Conservation (phyloP, 1,140 invertebrate species). For the Drosophila arawakana region DNA sequence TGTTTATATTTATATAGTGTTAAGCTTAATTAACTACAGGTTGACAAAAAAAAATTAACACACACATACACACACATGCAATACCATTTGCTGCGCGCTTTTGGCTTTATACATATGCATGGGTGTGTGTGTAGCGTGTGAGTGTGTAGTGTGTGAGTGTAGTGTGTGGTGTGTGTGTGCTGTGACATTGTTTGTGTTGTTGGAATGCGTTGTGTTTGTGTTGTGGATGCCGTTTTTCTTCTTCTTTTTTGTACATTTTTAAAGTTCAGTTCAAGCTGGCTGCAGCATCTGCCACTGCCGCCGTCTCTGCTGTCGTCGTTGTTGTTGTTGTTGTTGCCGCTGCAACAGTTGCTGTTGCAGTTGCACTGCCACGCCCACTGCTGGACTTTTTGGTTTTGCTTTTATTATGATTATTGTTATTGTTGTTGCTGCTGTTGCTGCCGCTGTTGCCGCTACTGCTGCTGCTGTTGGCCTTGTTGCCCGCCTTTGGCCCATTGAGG, state of each 20-base stretch:
- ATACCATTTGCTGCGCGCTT: background rate
- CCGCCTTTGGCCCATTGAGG: constrained; percentile 70
- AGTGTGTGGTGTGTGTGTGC: background rate
- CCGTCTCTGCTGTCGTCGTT: constrained; percentile 10
- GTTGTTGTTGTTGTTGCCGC: background rate
- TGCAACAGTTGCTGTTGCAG: constrained; percentile 5
- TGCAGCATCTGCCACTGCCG: background rate
- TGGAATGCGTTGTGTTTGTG: background rate
- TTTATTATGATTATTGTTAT: constrained; percentile 35
- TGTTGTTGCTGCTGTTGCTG: constrained; percentile 9
- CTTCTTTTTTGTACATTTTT: constrained; percentile 41
- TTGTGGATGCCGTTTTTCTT: constrained; percentile 1
- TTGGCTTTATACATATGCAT: constrained; percentile 22
- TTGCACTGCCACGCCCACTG: constrained; percentile 4
- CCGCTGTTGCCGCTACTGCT: background rate
- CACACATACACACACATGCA: constrained; percentile 13
- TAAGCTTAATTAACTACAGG: constrained; percentile 20
- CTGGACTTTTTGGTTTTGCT: constrained; percentile 35
- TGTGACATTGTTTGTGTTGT: background rate
- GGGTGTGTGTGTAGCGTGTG: background rate
- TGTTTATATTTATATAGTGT: constrained; percentile 9
- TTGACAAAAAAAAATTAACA: constrained; percentile 25
- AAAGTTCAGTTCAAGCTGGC: constrained; percentile 31
- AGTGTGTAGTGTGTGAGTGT: background rate
- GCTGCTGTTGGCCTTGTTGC: constrained; percentile 1